Evolutionary conservation across 2,888 invertebrate species (phyloP).

Genomic region (Eledone cirrhosa): DNA sequence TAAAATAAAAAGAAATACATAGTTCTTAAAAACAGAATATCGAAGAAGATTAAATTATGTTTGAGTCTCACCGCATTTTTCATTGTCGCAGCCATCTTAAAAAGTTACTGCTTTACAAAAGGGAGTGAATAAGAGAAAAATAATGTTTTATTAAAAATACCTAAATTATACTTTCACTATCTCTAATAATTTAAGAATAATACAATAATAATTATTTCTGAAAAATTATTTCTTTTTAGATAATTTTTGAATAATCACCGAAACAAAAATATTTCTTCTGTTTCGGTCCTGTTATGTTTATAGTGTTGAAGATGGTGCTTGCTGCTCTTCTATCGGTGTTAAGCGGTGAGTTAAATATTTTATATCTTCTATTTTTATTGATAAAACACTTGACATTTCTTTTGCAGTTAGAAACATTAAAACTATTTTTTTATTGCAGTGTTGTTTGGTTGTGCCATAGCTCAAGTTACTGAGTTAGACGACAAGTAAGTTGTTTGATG

Average conservation of each 20-base stretch:
- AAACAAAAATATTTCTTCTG: neutral
- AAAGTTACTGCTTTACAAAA: no score
- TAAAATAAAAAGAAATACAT: no score
- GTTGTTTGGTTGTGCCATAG: constrained; percentile 32
- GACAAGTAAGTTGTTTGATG: constrained; percentile 67
- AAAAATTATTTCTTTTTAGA: no score
- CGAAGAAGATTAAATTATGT: no score
- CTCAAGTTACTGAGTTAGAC: constrained; percentile 83
- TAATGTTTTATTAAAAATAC: no score
- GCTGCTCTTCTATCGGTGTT: constrained; percentile 21
- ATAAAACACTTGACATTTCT: neutral
- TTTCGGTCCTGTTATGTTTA: constrained; percentile 37
- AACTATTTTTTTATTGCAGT: constrained; percentile 36
- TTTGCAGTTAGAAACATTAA: neutral
- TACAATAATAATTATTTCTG: no score
- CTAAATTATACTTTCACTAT: no score
- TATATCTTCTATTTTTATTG: constrained; percentile 25
- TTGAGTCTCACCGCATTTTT: constrained; percentile 28
- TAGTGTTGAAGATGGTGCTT: constrained; percentile 48
- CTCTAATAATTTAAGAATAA: no score
- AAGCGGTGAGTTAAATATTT: constrained; percentile 16
- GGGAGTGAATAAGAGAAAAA: no score
- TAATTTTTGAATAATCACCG: neutral
- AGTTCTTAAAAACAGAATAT: no score
- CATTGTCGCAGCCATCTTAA: constrained; percentile 31